These are phyloP conservation scores for Sprattus sprattus DNA, from an alignment of 2,113 vertebrate species.

Conservation along the genomic window DNA sequence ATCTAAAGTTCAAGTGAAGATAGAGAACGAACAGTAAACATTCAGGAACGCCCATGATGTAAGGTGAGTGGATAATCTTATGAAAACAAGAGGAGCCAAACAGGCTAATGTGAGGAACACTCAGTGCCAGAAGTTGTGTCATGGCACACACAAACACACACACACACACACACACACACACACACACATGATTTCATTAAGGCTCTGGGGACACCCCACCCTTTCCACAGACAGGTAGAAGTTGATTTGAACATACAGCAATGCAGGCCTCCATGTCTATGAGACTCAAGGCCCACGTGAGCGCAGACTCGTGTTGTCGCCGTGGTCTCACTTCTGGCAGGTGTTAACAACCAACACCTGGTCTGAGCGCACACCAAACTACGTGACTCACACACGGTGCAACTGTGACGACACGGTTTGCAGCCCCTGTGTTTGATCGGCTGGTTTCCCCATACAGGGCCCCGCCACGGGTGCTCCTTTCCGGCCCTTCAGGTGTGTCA, in stretches of 20 bases:
- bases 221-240: not conserved
- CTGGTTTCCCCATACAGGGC: not conserved
- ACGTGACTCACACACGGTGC: not conserved
- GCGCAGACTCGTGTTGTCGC: not conserved
- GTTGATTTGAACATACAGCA: not conserved
- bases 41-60: not conserved
- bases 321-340: not conserved
- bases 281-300: not conserved
- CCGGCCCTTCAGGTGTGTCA: slow-evolving; percentile 7
- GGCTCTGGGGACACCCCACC: not conserved
- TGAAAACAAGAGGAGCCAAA: not conserved
- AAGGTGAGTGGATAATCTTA: not conserved
- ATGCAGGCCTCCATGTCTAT: not conserved
- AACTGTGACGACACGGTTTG: not conserved
- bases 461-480: not conserved
- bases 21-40: not conserved
- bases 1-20: not conserved
- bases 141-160: not conserved
- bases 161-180: not conserved
- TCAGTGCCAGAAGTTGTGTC: not conserved
- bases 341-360: not conserved
- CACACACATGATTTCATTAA: not conserved
- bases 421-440: not conserved
- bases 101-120: not conserved
- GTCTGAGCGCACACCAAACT: not conserved